Base-by-base conservation (phyloP, 2,113 vertebrate genomes). In the Eurystomus gularis region DNA sequence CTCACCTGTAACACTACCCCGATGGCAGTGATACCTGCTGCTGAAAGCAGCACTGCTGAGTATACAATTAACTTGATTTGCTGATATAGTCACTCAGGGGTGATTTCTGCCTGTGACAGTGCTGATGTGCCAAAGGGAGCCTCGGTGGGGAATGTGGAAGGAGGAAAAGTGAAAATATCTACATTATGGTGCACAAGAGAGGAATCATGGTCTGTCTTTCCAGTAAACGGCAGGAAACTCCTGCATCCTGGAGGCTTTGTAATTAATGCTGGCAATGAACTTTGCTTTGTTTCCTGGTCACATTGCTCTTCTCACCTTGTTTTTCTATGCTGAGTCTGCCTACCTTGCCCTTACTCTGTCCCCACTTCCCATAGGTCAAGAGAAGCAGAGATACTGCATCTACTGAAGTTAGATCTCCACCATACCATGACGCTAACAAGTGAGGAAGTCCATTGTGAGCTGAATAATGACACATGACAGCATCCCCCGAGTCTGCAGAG, bases 401-500 rank as follows among this genome's bases (percentile, higher is more conserved):
- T 86, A n/a, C 75, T 42, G 65, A 70, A 26, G 46, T 18, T 48
- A 39, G 9, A 44, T 39, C 31, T 25, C n/a, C 55, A 31, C 19
- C 4, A 3, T 3, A 1, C 31, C 46, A 16, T 46, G 75, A 7
- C 33, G 54, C 1, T 49, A 62, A 13, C 70, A 46, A n/a, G 48
- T 1, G 19, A 71, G 42, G 44, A 85, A 52, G 17, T 5, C 46
- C 5, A 0, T 3, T 15, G 11, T 21, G 70, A 75, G 17, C 68
- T 92, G 60, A 65, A 8, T n/a, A 51, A 37, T 1, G 5, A 20
- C 3, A 3, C 35, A 6, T 0, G 5, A n/a, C 14, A 39, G 40
- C 2, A 6, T 55, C 24, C 20, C 24, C 13, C 8, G 1, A 24
- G 33, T 23, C 58, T n/a, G 17, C 31, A 54, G 39, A 61, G 20